Percentiles rank a stretch among this genome's conserved stretches.
These are phyloP conservation scores for Hirtodrosophila duncani DNA, from an alignment of 2,888 invertebrate species.

Conservation along the genomic window DNA sequence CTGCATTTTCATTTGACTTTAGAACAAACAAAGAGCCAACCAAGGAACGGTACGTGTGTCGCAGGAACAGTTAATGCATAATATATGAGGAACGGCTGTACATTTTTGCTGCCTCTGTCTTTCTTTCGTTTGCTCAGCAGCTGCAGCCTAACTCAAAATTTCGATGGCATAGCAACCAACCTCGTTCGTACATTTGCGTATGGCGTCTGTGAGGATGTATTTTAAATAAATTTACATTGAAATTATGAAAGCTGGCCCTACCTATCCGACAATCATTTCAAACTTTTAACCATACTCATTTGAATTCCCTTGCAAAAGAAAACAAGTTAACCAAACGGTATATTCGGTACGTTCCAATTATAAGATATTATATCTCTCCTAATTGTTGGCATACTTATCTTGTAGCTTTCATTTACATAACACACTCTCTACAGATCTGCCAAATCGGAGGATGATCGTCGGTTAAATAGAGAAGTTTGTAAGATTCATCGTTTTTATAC, in stretches of 20 bases:
- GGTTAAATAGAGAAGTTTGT: no score
- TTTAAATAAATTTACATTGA: conserved; percentile 28
- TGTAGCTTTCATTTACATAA: no score
- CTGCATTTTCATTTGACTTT: conserved; percentile 42
- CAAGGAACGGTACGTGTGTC: no score
- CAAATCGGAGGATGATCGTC: no score
- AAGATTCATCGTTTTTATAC: no score
- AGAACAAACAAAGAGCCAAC: conserved; percentile 18
- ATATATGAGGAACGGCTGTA: conserved; percentile 43
- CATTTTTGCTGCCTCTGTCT: conserved; percentile 11
- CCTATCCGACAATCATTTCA: not conserved
- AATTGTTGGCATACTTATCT: no score
- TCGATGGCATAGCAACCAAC: conserved; percentile 26
- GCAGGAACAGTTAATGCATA: conserved; percentile 57
- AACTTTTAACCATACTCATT: no score
- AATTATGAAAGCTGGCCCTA: not conserved
- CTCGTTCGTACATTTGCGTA: conserved; percentile 5
- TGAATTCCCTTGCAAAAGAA: no score
- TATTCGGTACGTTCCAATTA: no score
- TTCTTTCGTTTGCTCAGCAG: conserved; percentile 20
- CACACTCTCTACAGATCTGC: no score
- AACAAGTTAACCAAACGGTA: no score
- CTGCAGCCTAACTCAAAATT: conserved; percentile 34
- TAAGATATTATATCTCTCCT: no score
- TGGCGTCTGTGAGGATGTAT: conserved; percentile 10